phyloP scores from a whole-genome alignment of 2,113 vertebrate genomes.

The Butastur rufipennis region DNA sequence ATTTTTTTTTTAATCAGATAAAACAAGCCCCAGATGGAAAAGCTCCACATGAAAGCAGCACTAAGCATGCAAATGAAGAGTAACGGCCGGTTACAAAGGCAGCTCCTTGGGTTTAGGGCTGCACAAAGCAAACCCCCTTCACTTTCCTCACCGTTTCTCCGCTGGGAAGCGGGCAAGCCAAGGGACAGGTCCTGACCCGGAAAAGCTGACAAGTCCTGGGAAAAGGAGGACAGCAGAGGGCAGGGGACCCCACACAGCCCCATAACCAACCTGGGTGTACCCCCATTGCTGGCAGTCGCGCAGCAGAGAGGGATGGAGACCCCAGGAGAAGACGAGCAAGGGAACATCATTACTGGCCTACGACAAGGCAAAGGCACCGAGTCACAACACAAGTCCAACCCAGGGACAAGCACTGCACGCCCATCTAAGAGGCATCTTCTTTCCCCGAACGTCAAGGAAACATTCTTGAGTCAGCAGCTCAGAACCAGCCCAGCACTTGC shows the following conservation, averaged over 20 bases:
- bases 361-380: background rate
- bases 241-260: background rate
- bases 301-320: background rate
- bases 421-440: too few species aligned
- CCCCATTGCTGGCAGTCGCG: fast-evolving
- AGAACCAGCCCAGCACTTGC: background rate
- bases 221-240: background rate
- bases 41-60: background rate
- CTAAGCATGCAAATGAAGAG: background rate
- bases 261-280: background rate
- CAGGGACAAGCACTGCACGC: background rate
- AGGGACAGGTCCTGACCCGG: background rate
- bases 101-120: background rate
- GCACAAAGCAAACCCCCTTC: background rate
- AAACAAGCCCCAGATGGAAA: background rate
- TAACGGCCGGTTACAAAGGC: background rate
- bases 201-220: background rate
- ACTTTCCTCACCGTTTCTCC: fast-evolving
- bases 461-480: background rate
- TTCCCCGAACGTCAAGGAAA: background rate
- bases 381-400: fast-evolving
- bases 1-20: background rate
- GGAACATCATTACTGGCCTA: background rate
- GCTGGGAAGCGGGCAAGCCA: background rate
- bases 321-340: background rate